Evolutionary conservation across 1,140 invertebrate genomes (phyloP).

Genomic region (Lepidurus couesii): DNA sequence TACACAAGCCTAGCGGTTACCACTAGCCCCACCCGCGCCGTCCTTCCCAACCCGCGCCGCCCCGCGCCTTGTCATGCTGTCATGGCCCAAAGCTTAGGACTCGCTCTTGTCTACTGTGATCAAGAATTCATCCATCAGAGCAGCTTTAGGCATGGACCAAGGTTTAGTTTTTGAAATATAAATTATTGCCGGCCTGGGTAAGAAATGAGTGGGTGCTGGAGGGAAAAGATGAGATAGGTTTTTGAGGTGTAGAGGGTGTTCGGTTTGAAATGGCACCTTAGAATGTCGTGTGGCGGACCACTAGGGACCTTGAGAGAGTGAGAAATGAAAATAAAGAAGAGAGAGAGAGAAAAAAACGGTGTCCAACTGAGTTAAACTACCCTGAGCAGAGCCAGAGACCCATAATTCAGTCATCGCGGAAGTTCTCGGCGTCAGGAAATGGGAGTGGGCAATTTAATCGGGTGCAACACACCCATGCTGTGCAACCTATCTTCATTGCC

Average conservation of each 20-base stretch:
- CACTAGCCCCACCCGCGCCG: background rate
- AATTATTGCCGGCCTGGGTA: background rate
- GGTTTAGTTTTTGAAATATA: background rate
- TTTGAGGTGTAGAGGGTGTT: background rate
- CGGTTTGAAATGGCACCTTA: background rate
- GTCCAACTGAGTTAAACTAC: background rate
- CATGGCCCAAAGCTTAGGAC: background rate
- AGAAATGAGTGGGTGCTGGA: background rate
- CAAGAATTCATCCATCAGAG: background rate
- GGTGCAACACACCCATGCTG: conserved; percentile 13
- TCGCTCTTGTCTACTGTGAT: background rate
- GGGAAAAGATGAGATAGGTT: background rate
- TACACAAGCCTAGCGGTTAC: background rate
- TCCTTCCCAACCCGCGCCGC: background rate
- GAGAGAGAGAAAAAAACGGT: background rate
- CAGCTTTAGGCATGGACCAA: background rate
- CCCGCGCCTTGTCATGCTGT: too few relatives aligned
- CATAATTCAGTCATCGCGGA: conserved; percentile 10
- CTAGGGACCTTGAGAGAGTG: background rate
- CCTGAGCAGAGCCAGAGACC: background rate
- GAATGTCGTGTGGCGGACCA: background rate
- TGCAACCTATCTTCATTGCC: conserved; percentile 16
- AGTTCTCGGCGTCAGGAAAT: conserved; percentile 7
- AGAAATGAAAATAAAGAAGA: background rate
- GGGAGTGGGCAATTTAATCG: background rate